Conservation (phyloP, 1,140 invertebrate species). For the Aethina tumida region DNA sequence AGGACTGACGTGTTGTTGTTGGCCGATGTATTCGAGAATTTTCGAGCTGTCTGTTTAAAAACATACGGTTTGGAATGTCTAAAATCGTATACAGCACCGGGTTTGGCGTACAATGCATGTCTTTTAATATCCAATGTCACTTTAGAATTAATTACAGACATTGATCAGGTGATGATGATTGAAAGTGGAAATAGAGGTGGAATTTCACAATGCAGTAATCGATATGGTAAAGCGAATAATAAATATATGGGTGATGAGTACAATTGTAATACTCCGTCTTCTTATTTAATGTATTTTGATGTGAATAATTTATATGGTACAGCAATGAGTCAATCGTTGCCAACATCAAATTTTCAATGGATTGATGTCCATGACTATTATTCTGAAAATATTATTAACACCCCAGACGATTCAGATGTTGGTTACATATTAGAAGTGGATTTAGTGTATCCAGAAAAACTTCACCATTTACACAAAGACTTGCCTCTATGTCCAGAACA, state of each 20-base stretch:
- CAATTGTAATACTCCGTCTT: slow-evolving; percentile 32
- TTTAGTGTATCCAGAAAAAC: slow-evolving; percentile 29
- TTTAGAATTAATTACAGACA: slow-evolving; percentile 30
- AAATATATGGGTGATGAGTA: slow-evolving; percentile 32
- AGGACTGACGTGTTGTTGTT: slow-evolving; percentile 37
- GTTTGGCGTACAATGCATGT: slow-evolving; percentile 26
- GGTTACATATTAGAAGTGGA: slow-evolving; percentile 46
- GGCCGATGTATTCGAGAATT: slow-evolving; percentile 37
- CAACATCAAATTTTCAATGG: slow-evolving; percentile 38
- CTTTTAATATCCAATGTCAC: slow-evolving; percentile 28
- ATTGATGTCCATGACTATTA: slow-evolving; percentile 22
- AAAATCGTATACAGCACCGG: slow-evolving; percentile 33
- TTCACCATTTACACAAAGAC: slow-evolving; percentile 43
- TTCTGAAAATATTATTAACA: slow-evolving; percentile 19
- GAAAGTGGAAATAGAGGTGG: slow-evolving; percentile 34
- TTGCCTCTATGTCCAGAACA: slow-evolving; percentile 31
- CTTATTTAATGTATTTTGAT: slow-evolving; percentile 39
- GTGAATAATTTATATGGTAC: slow-evolving; percentile 46
- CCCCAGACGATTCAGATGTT: slow-evolving; percentile 30
- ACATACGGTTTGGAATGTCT: slow-evolving; percentile 31
- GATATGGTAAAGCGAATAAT: slow-evolving; percentile 34
- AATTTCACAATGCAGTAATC: slow-evolving; percentile 26
- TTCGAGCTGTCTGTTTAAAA: slow-evolving; percentile 26
- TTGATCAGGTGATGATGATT: slow-evolving; percentile 33
- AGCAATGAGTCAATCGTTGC: slow-evolving; percentile 38